Evolutionary conservation across 2,113 vertebrate genomes (phyloP), one percentile per base, ranked within the genome.

Genomic region (Gallinago media): DNA sequence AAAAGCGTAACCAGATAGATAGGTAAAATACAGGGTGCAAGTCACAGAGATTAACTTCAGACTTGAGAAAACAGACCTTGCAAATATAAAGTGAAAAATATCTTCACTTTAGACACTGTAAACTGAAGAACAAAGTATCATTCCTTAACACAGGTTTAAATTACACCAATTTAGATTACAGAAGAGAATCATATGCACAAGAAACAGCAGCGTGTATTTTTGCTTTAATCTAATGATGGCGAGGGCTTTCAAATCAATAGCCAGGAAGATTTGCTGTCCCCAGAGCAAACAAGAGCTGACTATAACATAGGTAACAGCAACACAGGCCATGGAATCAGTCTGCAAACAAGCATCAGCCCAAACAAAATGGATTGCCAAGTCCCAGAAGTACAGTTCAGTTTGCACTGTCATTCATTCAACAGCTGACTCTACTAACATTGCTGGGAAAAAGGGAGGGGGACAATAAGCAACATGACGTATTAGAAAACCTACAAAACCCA

Each of bases 151-250:
- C 27, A 82, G 63, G 89, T 94, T 95, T 94, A 92, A 84, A 78
- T 94, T 61, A 81, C 74, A 86, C 73, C 62, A 79, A 71, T 96
- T 86, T 94, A 87, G 86, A 87, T 92, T 89, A 88, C 91, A 94
- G 84, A 79, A 78, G 29, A 88, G 19, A 12, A 85, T 13, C 20
- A 31, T 7, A 82, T 6, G 21, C 38, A 79, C 34, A 55, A 74
- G 44, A 18, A 55, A 26, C 8, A 56, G 31, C 17, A 61, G 19
- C 8, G 17, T 34, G 6, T 29, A 47, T 47, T 92, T 78, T 36
- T 73, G 21, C 38, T 78, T 86, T 86, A 68, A 68, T 20, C 36
- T 68, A 52, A 36, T 6, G 22, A 58, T 54, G 34, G 22, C 3
- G 12, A 94, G 55, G 29, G 10, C 9, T 77, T 85, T 81, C 58